Base-by-base conservation (phyloP, 2,797 vertebrate genomes). In the Emydoidea blandingii region DNA sequence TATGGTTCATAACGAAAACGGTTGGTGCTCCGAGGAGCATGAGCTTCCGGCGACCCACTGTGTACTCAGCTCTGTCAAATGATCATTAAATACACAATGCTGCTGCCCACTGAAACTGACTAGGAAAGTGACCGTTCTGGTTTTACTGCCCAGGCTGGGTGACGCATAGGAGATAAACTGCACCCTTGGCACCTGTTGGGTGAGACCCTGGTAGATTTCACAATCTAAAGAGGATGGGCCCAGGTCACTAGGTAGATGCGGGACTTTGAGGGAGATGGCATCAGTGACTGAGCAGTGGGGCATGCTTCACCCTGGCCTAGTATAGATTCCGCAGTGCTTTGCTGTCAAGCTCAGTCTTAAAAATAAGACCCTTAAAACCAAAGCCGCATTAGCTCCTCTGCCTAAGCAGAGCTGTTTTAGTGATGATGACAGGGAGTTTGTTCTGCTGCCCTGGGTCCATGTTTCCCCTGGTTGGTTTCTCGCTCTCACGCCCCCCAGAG, bases 221-320 rank as follows among this genome's bases (percentile, higher is more conserved):
- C 25, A 1, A 18, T 0, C 0, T 0, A 79, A 1, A 0, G 37
- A 62, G n/a, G 21, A 88, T 25, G 89, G 94, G 92, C 88, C 57
- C 0, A 0, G 0, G 0, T 44, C 90, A 9, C 0, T 0, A 0
- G 16, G 87, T 87, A 2, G 52, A 89, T 93, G 83, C 85, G 76
- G 89, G 23, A 96, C 93, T 79, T 97, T 96, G 93, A 3, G 18
- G 94, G 10, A 4, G 0, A 37, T 54, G 59, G 37, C 1, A 47
- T 7, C 0, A 1, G 12, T 2, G 88, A 44, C 21, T 0, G 88
- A 54, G 92, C 57, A 89, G 87, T 0, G 0, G 47, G 18, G 12
- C 62, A n/a, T n/a, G 62, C 16, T 65, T 65, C 62, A 65, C 19
- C 7, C 21, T 37, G 19, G 19, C 65, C 65, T 37, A 37, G 34